Percentiles rank a stretch among this genome's conserved stretches.
These are phyloP conservation scores for Cavia porcellus DNA, from an alignment of 2,113 vertebrate species.

Conservation along the genomic window DNA sequence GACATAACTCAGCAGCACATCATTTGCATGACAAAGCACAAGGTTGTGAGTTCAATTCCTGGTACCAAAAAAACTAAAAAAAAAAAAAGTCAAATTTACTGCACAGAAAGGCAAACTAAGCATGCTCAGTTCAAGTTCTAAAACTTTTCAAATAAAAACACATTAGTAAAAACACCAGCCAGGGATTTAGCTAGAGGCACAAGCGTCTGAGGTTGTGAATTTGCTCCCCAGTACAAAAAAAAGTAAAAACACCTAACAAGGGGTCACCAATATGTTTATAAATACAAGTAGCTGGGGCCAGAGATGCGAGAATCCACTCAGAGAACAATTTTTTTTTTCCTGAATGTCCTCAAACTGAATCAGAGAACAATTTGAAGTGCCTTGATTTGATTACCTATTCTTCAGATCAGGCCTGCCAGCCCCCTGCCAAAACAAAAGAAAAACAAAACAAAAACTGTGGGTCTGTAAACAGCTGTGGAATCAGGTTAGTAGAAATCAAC, in stretches of 20 bases:
- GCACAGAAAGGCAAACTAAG: background rate
- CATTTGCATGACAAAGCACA: no score
- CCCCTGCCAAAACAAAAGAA: background rate
- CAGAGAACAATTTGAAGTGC: background rate
- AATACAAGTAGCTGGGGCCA: background rate
- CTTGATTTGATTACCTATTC: background rate
- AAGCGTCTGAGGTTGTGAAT: no score
- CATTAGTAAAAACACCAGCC: background rate
- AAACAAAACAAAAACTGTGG: background rate
- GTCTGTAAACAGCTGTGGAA: background rate
- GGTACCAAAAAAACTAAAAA: no score
- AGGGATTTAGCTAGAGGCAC: no score
- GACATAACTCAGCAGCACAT: no score
- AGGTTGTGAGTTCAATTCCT: no score
- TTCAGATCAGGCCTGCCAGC: background rate
- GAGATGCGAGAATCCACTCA: background rate
- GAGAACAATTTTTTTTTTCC: no score
- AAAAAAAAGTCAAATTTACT: conserved; percentile 26
- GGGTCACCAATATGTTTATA: background rate
- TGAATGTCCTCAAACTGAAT: no score
- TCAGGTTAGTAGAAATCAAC: conserved; percentile 30
- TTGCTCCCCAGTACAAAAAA: no score
- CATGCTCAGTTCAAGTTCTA: background rate
- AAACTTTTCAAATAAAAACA: conserved; percentile 58
- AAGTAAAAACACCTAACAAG: conserved; percentile 30